phyloP scores from a whole-genome alignment of 2,797 vertebrate genomes.

The Gouania willdenowi region DNA sequence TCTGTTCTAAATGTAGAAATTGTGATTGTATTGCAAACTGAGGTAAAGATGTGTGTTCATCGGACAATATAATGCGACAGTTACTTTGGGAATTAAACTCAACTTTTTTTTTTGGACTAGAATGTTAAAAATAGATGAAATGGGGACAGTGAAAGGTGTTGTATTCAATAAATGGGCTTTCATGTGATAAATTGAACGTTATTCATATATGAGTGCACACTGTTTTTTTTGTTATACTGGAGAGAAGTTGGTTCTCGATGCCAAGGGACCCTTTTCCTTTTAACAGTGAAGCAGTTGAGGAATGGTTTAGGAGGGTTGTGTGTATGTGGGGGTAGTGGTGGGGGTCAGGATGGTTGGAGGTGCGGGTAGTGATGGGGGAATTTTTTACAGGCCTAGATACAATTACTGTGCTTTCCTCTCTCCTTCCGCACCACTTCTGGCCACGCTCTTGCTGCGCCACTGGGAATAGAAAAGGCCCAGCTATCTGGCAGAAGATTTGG shows the following conservation, averaged over 20 bases:
- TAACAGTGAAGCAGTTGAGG: constrained; percentile 78
- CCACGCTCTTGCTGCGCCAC: constrained; percentile 69
- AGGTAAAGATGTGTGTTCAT: constrained; percentile 30
- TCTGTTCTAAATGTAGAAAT: constrained; percentile 30
- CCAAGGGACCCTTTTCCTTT: constrained; percentile 81
- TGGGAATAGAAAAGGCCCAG: constrained; percentile 81
- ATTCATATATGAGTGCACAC: constrained; percentile 87
- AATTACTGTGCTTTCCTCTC: constrained; percentile 82
- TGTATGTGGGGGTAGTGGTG: background rate
- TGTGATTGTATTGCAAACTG: constrained; percentile 31
- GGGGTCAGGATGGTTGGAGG: constrained; percentile 4
- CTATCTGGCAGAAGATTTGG: constrained; percentile 82
- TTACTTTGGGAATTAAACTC: constrained; percentile 51
- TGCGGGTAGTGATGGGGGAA: constrained; percentile 52
- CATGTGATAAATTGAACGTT: constrained; percentile 87
- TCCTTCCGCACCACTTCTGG: constrained; percentile 84
- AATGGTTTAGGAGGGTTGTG: constrained; percentile 40
- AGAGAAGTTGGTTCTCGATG: constrained; percentile 75
- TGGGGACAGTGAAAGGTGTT: constrained; percentile 67
- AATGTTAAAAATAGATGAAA: constrained; percentile 70
- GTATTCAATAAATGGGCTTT: constrained; percentile 80
- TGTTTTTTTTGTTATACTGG: constrained; percentile 79
- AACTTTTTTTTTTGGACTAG: constrained; percentile 34
- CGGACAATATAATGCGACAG: constrained; percentile 35
- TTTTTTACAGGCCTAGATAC: constrained; percentile 88